phyloP scores from a whole-genome alignment of 2,113 vertebrate genomes.

The Craseonycteris thonglongyai region DNA sequence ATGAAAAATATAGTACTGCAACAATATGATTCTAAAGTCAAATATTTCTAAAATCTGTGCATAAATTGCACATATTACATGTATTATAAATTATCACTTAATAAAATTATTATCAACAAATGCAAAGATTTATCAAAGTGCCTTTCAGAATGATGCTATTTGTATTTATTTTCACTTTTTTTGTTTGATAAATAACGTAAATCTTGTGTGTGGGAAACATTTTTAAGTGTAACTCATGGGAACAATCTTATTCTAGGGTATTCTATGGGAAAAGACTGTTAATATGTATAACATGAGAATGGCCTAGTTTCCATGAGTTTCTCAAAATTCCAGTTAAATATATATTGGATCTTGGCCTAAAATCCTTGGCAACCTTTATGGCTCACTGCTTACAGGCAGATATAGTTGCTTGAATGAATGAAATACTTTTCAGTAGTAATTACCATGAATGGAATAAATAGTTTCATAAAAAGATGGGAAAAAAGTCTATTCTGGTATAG shows the following conservation, averaged over 20 bases:
- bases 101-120: background rate
- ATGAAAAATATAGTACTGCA: background rate
- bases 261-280: conserved; percentile 40
- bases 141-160: background rate
- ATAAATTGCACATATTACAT: background rate
- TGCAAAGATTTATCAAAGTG: background rate
- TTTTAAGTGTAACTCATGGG: conserved; percentile 56
- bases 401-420: conserved; percentile 20
- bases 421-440: conserved; percentile 40
- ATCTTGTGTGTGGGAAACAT: conserved; percentile 48
- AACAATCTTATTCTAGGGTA: conserved; percentile 9
- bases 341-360: conserved; percentile 54
- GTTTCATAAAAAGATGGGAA: conserved; percentile 12
- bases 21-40: background rate
- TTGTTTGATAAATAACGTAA: background rate
- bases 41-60: background rate
- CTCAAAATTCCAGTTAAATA: conserved; percentile 57
- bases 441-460: background rate
- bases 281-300: conserved; percentile 54
- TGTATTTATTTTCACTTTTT: background rate
- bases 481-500: background rate
- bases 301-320: conserved; percentile 56
- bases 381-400: background rate
- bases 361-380: conserved; percentile 53
- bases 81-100: background rate